phyloP scores from a whole-genome alignment of 2,113 vertebrate genomes.

The Echinops telfairi region DNA sequence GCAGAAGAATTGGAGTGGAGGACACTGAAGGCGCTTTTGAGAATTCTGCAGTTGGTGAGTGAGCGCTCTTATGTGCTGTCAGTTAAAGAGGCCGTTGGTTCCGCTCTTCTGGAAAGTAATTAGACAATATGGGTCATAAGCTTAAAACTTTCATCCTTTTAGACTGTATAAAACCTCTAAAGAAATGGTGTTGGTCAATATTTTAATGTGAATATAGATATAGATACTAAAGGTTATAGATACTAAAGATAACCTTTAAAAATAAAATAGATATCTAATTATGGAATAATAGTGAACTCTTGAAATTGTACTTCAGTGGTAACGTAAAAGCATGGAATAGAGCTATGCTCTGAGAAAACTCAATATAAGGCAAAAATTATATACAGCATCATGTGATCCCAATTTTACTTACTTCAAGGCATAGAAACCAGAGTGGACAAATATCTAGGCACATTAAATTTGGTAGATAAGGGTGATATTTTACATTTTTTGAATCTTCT shows the following conservation, averaged over 20 bases:
- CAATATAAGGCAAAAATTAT: too few species aligned
- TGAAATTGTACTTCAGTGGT: too few species aligned
- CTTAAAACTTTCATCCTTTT: slow-evolving; percentile 3
- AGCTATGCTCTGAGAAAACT: too few species aligned
- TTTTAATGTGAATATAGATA: too few species aligned
- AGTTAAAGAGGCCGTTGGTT: background rate
- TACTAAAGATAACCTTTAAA: background rate
- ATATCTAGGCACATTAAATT: background rate
- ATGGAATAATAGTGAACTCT: too few species aligned
- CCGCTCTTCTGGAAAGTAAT: slow-evolving; percentile 23
- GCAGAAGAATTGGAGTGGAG: background rate
- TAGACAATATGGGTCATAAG: slow-evolving; percentile 4
- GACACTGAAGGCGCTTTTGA: background rate
- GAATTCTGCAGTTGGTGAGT: background rate
- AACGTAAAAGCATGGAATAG: too few species aligned
- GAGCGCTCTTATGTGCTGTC: background rate
- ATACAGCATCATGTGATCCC: too few species aligned
- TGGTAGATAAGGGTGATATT: background rate
- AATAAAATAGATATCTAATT: too few species aligned
- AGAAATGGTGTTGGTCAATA: too few species aligned
- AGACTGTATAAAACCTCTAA: background rate
- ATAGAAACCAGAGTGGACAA: background rate
- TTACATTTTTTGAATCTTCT: background rate
- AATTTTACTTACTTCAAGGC: background rate
- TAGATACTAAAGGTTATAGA: background rate